These are phyloP conservation scores for Hirudo medicinalis DNA, from an alignment of 1,140 invertebrate species.

Conservation along the genomic window DNA sequence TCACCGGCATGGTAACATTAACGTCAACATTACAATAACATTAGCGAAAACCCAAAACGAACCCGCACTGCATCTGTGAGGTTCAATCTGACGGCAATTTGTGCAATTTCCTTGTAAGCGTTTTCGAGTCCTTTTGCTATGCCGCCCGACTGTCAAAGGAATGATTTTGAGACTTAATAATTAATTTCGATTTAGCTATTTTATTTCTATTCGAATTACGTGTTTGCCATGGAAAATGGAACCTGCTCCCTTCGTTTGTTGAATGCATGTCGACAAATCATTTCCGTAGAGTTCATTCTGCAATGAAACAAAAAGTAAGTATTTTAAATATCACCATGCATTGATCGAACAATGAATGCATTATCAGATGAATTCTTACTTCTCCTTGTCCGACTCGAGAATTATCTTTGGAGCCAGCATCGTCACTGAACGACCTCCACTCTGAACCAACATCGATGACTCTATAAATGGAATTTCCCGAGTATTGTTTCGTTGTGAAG, in stretches of 20 bases:
- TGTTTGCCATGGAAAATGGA: slow-evolving; percentile 79
- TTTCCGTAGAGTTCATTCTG: slow-evolving; percentile 88
- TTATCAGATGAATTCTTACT: slow-evolving; percentile 29
- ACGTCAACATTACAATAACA: neutral
- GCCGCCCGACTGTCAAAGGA: slow-evolving; percentile 31
- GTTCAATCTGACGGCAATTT: slow-evolving; percentile 95
- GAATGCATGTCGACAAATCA: slow-evolving; percentile 90
- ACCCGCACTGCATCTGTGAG: slow-evolving; percentile 55
- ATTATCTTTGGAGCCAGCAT: slow-evolving; percentile 87
- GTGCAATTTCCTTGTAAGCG: slow-evolving; percentile 88
- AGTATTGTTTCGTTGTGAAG: too few relatives aligned
- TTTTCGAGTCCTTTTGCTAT: slow-evolving; percentile 77
- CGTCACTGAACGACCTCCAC: slow-evolving; percentile 98
- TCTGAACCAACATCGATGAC: slow-evolving; percentile 99
- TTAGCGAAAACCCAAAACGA: slow-evolving; percentile 21
- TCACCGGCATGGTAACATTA: neutral
- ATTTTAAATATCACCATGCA: neutral
- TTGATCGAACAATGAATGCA: neutral
- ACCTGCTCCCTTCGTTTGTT: slow-evolving; percentile 57
- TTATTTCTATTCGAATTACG: slow-evolving; percentile 38
- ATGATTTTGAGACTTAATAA: neutral
- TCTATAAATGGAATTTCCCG: slow-evolving; percentile 42
- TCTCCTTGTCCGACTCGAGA: slow-evolving; percentile 82
- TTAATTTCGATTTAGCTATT: neutral
- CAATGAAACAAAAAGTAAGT: slow-evolving; percentile 38